phyloP scores from a whole-genome alignment of 2,797 vertebrate species.

The Notamacropus eugenii region DNA sequence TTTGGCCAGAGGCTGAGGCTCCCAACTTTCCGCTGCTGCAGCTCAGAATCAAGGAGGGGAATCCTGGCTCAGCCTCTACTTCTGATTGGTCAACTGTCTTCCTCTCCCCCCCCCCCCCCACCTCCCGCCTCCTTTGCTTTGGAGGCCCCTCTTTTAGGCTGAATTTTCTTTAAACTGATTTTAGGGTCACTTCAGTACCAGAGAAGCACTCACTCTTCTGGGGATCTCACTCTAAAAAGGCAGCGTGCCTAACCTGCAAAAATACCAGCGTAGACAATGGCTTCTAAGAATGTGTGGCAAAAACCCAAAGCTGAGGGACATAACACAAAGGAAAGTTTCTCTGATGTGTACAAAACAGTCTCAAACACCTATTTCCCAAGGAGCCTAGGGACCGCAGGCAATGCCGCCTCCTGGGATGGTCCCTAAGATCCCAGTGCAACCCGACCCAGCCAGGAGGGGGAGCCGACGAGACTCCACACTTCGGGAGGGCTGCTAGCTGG shows the following conservation, averaged over 20 bases:
- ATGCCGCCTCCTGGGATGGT: not conserved
- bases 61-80: slow-evolving; percentile 52
- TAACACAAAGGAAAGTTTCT: slow-evolving; percentile 50
- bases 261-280: slow-evolving; percentile 40
- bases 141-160: not conserved
- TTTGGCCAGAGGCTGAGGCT: slow-evolving; percentile 33
- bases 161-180: not conserved
- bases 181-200: slow-evolving; percentile 15
- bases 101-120: not conserved
- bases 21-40: slow-evolving; percentile 26
- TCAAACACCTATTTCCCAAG: not conserved
- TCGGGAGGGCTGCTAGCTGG: not conserved
- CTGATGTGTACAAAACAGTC: not conserved
- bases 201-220: rapidly evolving
- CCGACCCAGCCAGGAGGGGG: slow-evolving; percentile 51
- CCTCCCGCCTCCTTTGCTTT: not conserved
- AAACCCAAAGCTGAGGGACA: slow-evolving; percentile 33
- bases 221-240: not conserved
- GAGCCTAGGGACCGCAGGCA: not conserved
- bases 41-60: slow-evolving; percentile 5
- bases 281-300: slow-evolving; percentile 26
- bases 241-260: not conserved
- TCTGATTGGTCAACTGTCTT: slow-evolving; percentile 66
- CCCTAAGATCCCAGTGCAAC: not conserved
- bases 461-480: slow-evolving; percentile 7